Evolutionary conservation across 2,113 vertebrate genomes (phyloP).

Genomic region (Marmota monax): DNA sequence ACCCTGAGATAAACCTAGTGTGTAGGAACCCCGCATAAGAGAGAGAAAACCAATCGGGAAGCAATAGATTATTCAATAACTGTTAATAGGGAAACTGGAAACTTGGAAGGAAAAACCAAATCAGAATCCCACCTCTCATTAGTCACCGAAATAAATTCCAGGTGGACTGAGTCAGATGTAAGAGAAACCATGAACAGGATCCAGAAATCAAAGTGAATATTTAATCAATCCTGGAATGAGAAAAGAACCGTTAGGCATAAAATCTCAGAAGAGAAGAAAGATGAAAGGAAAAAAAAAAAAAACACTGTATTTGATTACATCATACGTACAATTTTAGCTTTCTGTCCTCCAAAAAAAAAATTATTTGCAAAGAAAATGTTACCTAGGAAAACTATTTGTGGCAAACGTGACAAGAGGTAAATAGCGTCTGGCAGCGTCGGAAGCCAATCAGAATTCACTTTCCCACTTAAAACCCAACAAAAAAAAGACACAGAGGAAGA

Average conservation of each 20-base stretch:
- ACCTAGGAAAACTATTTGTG: slow-evolving; percentile 11
- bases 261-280: slow-evolving; percentile 39
- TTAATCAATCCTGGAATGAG: slow-evolving; percentile 16
- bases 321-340: not conserved
- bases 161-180: slow-evolving; percentile 1
- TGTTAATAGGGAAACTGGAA: slow-evolving; percentile 33
- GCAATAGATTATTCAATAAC: slow-evolving; percentile 53
- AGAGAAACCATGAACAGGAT: not conserved
- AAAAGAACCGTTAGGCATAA: not conserved
- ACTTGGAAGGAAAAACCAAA: slow-evolving; percentile 18
- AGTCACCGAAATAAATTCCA: slow-evolving; percentile 54
- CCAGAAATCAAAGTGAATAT: slow-evolving; percentile 50
- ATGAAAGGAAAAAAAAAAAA: not conserved
- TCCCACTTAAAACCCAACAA: not conserved
- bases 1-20: not conserved
- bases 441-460: not conserved
- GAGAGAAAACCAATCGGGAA: slow-evolving; percentile 56
- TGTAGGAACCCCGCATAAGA: not conserved
- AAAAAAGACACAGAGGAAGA: not conserved
- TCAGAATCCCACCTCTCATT: not conserved
- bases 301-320: not conserved
- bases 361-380: slow-evolving; percentile 51
- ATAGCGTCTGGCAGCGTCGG: not conserved
- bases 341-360: slow-evolving; percentile 13
- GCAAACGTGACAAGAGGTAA: not conserved